phyloP scores from a whole-genome alignment of 2,113 vertebrate genomes.

The Cheirogaleus medius region DNA sequence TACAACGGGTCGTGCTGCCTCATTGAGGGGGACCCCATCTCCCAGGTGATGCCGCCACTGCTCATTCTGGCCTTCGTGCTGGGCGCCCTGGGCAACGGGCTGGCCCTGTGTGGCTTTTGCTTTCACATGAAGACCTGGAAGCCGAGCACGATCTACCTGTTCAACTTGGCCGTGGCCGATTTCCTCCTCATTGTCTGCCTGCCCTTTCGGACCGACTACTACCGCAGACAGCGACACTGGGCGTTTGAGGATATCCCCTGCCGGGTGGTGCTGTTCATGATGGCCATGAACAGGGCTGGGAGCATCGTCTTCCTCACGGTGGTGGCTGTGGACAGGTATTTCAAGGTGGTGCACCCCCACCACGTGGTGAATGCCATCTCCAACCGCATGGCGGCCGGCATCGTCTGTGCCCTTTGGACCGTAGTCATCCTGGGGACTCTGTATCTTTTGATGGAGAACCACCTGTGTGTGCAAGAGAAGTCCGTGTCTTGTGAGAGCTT shows the following conservation, averaged over 20 bases:
- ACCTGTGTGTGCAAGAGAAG: conserved; percentile 15
- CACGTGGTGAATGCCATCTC: conserved; percentile 79
- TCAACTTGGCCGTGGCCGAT: conserved; percentile 88
- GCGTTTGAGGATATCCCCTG: conserved; percentile 73
- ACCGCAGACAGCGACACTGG: conserved; percentile 69
- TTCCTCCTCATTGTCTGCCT: conserved; percentile 87
- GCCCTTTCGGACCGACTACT: conserved; percentile 85
- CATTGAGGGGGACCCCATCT: conserved; percentile 52
- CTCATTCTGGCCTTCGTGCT: conserved; percentile 87
- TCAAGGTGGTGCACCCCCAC: conserved; percentile 86
- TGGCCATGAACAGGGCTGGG: conserved; percentile 86
- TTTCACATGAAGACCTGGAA: conserved; percentile 89
- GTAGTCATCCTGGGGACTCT: conserved; percentile 60
- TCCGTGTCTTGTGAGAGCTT: conserved; percentile 82
- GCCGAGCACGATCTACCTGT: conserved; percentile 86
- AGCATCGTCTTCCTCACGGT: conserved; percentile 87
- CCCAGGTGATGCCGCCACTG: conserved; percentile 61
- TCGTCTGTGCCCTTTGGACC: conserved; percentile 84
- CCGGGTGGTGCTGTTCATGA: conserved; percentile 85
- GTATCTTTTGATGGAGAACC: conserved; percentile 46
- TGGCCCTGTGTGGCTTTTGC: conserved; percentile 87
- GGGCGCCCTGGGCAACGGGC: conserved; percentile 85
- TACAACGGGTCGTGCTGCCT: conserved; percentile 71
- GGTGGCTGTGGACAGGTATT: conserved; percentile 87
- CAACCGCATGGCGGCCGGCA: conserved; percentile 75